These are phyloP conservation scores for Calonectris borealis DNA, from an alignment of 2,113 vertebrate genomes.

Conservation along the genomic window DNA sequence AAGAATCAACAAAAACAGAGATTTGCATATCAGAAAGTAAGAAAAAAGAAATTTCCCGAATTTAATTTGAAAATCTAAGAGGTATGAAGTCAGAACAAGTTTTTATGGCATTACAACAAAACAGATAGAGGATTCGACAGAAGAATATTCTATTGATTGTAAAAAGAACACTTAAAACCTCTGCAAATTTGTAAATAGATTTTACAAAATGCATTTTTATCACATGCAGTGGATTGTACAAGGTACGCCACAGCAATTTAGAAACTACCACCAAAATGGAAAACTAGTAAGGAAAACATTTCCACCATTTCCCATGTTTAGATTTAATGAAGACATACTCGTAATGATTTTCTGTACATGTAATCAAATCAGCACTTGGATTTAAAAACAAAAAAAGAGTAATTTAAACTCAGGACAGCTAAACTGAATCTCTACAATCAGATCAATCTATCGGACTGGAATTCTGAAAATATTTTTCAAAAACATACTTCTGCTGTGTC, in stretches of 20 bases:
- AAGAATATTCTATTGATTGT: background rate
- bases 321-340: background rate
- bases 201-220: background rate
- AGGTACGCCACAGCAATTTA: background rate
- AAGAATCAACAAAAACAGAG: background rate
- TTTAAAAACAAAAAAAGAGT: background rate
- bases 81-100: background rate
- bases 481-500: conserved; percentile 28
- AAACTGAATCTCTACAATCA: background rate
- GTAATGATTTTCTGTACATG: background rate
- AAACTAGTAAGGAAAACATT: background rate
- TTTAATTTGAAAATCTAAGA: background rate
- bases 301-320: background rate
- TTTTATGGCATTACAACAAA: background rate
- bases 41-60: background rate
- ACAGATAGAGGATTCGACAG: background rate
- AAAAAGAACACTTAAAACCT: background rate
- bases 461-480: background rate
- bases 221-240: background rate
- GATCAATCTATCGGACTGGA: background rate
- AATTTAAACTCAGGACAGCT: background rate
- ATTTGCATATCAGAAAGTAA: background rate
- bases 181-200: background rate
- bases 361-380: conserved; percentile 13
- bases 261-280: background rate